These are phyloP conservation scores for Neodiprion pinetum DNA, from an alignment of 1,140 invertebrate species.

Conservation along the genomic window DNA sequence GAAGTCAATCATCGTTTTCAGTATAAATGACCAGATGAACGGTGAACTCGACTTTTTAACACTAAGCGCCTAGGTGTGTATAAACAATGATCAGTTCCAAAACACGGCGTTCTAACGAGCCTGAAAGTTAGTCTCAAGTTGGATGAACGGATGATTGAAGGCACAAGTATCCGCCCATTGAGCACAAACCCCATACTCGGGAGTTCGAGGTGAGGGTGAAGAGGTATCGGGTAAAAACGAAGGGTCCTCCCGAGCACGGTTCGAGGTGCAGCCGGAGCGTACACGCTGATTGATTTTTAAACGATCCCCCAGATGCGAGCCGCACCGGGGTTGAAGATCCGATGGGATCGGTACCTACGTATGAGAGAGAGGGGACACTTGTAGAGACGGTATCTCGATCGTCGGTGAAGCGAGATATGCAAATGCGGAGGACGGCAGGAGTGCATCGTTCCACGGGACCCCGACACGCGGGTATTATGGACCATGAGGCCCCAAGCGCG, in stretches of 20 bases:
- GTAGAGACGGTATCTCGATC: constrained; percentile 33
- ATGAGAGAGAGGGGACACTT: constrained; percentile 32
- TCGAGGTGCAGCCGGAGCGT: background rate
- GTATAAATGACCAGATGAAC: too few species aligned
- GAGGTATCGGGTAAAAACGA: too few species aligned
- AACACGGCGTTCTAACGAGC: too few species aligned
- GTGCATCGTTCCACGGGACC: constrained; percentile 15
- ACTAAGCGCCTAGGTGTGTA: too few species aligned
- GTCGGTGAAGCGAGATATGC: constrained; percentile 33
- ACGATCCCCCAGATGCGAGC: constrained; percentile 30
- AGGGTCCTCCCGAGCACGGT: background rate
- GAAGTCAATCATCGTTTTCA: too few species aligned
- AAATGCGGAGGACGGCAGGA: constrained; percentile 27
- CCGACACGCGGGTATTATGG: constrained; percentile 15
- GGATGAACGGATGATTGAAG: too few species aligned
- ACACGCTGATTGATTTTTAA: constrained; percentile 32
- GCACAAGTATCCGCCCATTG: too few species aligned
- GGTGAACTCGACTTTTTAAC: too few species aligned
- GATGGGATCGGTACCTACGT: constrained; percentile 20
- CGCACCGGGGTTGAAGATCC: constrained; percentile 17
- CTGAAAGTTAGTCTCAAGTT: too few species aligned
- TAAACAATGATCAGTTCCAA: too few species aligned
- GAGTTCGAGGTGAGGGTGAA: too few species aligned
- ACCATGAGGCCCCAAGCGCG: constrained; percentile 37
- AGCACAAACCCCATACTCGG: too few species aligned